phyloP scores from a whole-genome alignment of 2,888 invertebrate genomes.

The Tachina fera region DNA sequence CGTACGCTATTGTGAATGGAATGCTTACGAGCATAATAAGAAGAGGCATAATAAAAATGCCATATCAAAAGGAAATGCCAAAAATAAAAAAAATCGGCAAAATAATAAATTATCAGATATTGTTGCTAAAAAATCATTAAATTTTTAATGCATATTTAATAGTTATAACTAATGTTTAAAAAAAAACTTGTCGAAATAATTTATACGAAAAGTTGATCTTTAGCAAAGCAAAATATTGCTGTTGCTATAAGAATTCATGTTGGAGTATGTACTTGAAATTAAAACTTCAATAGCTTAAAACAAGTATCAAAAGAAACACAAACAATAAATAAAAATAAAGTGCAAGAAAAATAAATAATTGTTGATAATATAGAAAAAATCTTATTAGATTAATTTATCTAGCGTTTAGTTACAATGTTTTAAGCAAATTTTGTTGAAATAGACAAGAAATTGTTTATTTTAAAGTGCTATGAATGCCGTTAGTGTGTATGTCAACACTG shows the following conservation, averaged over 20 bases:
- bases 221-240: neutral
- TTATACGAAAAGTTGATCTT: neutral
- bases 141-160: slow-evolving; percentile 16
- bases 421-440: slow-evolving; percentile 25
- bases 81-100: slow-evolving; percentile 75
- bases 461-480: slow-evolving; percentile 83
- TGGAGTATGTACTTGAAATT: slow-evolving; percentile 6
- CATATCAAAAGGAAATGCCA: slow-evolving; percentile 74
- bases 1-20: slow-evolving; percentile 30
- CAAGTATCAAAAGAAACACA: slow-evolving; percentile 14
- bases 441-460: slow-evolving; percentile 40
- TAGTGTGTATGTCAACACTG: slow-evolving; percentile 78
- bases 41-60: slow-evolving; percentile 71
- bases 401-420: slow-evolving; percentile 38
- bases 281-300: slow-evolving; percentile 56
- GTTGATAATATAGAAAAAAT: slow-evolving; percentile 30
- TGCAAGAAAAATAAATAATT: slow-evolving; percentile 22
- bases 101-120: slow-evolving; percentile 72
- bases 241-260: neutral
- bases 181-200: neutral
- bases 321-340: slow-evolving; percentile 34
- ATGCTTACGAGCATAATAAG: slow-evolving; percentile 2
- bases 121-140: slow-evolving; percentile 34
- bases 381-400: slow-evolving; percentile 6
- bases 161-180: neutral